Evolutionary conservation across 2,113 vertebrate species (phyloP), one percentile per base, ranked within the genome.

Genomic region (Pardalotus punctatus): DNA sequence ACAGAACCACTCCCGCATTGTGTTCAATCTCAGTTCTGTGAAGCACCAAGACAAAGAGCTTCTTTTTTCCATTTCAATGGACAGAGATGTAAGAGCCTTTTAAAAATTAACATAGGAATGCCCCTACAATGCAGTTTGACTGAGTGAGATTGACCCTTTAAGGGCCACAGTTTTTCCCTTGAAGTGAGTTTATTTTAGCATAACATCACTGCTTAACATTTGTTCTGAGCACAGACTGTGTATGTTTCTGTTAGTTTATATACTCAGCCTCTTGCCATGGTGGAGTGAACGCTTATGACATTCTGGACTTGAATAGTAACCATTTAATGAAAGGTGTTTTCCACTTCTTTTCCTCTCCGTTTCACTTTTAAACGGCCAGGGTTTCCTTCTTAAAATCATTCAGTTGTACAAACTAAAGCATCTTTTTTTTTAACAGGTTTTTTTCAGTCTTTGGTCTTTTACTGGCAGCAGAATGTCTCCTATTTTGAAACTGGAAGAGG

Each of bases 11-110:
- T 99, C 97, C 86, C 96, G 99, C 10, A 99, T 99, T 65, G 98
- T 99, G 79, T 99, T 99, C 98, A 99, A 99, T 90, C 95, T 98
- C 90, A 99, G 98, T 81, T 98, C 98, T 1, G 79, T 99, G 64
- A 93, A 93, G 19, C 94, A 91, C 12, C 97, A 98, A 48, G 98
- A 96, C 89, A 97, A 73, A 36, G 98, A 99, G 80, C 97, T 99
- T 43, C 98, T 99, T 48, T 86, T 99, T 94, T 99, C 99, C 96
- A 99, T 98, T 24, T 99, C 99, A 66, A 99, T 99, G 99, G 99
- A 99, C 96, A 97, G 99, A 97, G 98, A 99, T 92, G 99, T 99
- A 97, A 97, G 98, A 89, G 50, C 56, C 27, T 11, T 64, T 66
- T 70, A 8, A 45, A 79, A 86, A 91, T 70, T 69, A 66, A 15